Conservation (phyloP, 2,113 vertebrate genomes). For the Kobus ellipsiprymnus region DNA sequence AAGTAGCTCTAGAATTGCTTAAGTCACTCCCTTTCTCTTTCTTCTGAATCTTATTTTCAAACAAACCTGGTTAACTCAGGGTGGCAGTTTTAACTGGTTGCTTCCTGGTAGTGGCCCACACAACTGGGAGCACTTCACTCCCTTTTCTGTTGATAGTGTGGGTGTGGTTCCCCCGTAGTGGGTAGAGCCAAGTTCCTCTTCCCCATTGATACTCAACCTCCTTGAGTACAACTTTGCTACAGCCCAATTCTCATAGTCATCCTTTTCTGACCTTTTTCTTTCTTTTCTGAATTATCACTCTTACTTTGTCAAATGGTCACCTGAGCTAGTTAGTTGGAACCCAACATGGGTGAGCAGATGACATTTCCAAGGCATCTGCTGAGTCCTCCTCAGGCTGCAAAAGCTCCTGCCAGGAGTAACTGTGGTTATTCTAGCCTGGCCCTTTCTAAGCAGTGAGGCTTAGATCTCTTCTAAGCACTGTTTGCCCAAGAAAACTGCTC, state of each 20-base stretch:
- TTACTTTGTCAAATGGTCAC: not conserved
- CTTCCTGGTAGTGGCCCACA: not conserved
- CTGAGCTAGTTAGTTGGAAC: not conserved
- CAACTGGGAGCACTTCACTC: not conserved
- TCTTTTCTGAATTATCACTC: not conserved
- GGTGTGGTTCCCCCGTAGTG: not conserved
- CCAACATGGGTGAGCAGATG: not conserved
- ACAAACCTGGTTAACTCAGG: not conserved
- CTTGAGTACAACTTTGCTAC: not conserved
- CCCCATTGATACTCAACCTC: not conserved
- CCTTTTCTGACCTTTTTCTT: not conserved
- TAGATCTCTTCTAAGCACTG: conserved; percentile 60
- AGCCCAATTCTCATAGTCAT: not conserved
- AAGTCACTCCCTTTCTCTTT: not conserved
- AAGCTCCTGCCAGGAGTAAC: not conserved
- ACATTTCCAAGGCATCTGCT: not conserved
- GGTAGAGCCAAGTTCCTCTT: not conserved
- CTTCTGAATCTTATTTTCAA: not conserved
- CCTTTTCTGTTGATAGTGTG: not conserved
- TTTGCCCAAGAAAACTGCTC: conserved; percentile 74
- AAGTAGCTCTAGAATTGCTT: not conserved
- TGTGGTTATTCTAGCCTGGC: not conserved
- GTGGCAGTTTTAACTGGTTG: not conserved
- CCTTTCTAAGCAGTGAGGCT: not conserved
- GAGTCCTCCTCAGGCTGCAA: not conserved